Base-by-base conservation (phyloP, 2,888 invertebrate genomes). In the Lumbricus terrestris region DNA sequence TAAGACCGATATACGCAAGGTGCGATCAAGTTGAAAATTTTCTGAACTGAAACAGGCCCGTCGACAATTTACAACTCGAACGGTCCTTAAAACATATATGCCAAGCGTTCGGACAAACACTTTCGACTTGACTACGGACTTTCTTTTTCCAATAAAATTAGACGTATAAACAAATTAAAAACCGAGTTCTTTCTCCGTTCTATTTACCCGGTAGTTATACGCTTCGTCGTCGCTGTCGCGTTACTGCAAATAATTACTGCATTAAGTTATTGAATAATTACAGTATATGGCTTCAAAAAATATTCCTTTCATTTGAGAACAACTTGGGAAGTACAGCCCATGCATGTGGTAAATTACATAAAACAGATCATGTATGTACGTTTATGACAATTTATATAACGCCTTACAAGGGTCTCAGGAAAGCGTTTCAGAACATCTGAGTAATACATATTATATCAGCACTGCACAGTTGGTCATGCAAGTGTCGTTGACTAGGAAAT, bases 11-110 rank as follows among this genome's bases (percentile, higher is more conserved):
- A n/a, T n/a, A n/a, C 69, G 11, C 6, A n/a, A 69, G 69, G 29
- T 69, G 69, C n/a, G 69, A 69, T 69, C 69, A 69, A 69, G n/a
- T 69, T 69, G 69, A 69, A 69, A 69, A 69, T n/a, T 69, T 69
- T n/a, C 69, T n/a, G 29, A 69, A 69, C 69, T 69, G 69, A 69
- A 69, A 69, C 69, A n/a, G n/a, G 3, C 29, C 29, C 11, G 69
- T 29, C 69, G 69, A n/a, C 69, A 69, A 69, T 69, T 69, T 69
- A 69, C 69, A 69, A 69, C n/a, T 8, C 29, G n/a, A 8, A 13
- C n/a, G n/a, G 69, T 69, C 69, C 69, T 69, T 69, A n/a, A 69
- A 69, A 69, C 29, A 69, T 69, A n/a, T 69, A 69, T 69, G 69
- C 69, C 8, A 69, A 69, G 69, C 13, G 69, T n/a, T 69, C n/a